phyloP scores from a whole-genome alignment of 2,113 vertebrate genomes.

The Euleptes europaea region DNA sequence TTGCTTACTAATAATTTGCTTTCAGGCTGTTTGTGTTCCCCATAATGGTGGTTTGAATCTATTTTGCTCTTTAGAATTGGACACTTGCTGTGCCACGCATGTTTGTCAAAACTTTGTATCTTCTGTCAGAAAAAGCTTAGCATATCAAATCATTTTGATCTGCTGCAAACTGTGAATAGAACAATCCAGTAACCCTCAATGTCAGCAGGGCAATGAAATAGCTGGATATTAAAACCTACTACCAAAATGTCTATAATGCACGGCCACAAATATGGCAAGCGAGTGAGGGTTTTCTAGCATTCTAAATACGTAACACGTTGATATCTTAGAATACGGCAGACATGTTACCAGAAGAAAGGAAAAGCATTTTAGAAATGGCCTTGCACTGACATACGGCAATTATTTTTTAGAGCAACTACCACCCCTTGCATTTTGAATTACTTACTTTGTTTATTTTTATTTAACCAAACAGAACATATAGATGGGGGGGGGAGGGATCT shows the following conservation, averaged over 20 bases:
- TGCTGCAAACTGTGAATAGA: slow-evolving; percentile 70
- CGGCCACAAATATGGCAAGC: slow-evolving; percentile 13
- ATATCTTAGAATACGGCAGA: slow-evolving; percentile 1
- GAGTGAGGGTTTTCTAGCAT: background rate
- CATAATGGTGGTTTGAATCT: slow-evolving; percentile 92
- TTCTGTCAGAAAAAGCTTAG: slow-evolving; percentile 83
- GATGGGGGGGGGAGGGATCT: background rate
- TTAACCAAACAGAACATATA: background rate
- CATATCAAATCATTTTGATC: slow-evolving; percentile 76
- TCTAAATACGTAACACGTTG: background rate
- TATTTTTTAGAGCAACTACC: slow-evolving; percentile 13
- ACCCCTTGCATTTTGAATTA: background rate
- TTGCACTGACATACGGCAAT: background rate
- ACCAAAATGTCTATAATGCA: slow-evolving; percentile 30
- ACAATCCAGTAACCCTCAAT: slow-evolving; percentile 65
- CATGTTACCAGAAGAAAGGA: background rate
- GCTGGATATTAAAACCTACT: slow-evolving; percentile 57
- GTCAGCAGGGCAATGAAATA: slow-evolving; percentile 63
- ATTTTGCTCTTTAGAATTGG: slow-evolving; percentile 96
- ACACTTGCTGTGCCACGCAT: slow-evolving; percentile 84
- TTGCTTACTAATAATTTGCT: slow-evolving; percentile 95
- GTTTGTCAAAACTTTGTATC: slow-evolving; percentile 86
- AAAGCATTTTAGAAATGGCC: slow-evolving; percentile 9
- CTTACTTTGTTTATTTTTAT: background rate
- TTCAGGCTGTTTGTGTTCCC: slow-evolving; percentile 92